phyloP scores from a whole-genome alignment of 2,888 invertebrate species.

The Pegoplata infirma region DNA sequence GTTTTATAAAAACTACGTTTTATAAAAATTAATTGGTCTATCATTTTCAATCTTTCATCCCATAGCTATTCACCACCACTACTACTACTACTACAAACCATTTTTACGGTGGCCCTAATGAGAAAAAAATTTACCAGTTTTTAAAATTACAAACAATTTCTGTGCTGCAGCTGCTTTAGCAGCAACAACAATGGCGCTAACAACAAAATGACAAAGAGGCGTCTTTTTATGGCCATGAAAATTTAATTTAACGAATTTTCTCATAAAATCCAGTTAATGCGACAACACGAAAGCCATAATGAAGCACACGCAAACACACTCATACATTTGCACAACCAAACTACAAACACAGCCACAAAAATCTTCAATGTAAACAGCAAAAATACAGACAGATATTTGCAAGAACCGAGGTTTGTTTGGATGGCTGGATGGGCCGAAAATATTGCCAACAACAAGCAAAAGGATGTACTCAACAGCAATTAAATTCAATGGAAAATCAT shows the following conservation, averaged over 20 bases:
- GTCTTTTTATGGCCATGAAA: constrained; percentile 42
- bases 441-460: constrained; percentile 5
- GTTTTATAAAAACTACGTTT: too few relatives aligned
- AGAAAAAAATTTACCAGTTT: neutral
- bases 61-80: too few relatives aligned
- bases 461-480: constrained; percentile 46
- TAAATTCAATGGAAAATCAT: constrained; percentile 44
- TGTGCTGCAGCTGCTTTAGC: neutral
- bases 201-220: constrained; percentile 12
- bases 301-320: neutral
- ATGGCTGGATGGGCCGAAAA: neutral
- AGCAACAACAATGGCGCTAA: neutral
- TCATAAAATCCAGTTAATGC: constrained; percentile 57
- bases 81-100: neutral
- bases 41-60: too few relatives aligned
- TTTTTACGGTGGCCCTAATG: neutral
- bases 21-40: too few relatives aligned
- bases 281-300: constrained; percentile 48
- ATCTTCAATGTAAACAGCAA: constrained; percentile 41
- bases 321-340: neutral
- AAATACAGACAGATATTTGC: neutral
- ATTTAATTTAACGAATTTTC: constrained; percentile 54
- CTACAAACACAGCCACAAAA: constrained; percentile 12
- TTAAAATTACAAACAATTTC: neutral
- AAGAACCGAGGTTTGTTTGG: too few relatives aligned